Percentiles rank a stretch among this genome's conserved stretches.
These are phyloP conservation scores for Idaea biselata DNA, from an alignment of 2,888 invertebrate genomes.

Conservation along the genomic window DNA sequence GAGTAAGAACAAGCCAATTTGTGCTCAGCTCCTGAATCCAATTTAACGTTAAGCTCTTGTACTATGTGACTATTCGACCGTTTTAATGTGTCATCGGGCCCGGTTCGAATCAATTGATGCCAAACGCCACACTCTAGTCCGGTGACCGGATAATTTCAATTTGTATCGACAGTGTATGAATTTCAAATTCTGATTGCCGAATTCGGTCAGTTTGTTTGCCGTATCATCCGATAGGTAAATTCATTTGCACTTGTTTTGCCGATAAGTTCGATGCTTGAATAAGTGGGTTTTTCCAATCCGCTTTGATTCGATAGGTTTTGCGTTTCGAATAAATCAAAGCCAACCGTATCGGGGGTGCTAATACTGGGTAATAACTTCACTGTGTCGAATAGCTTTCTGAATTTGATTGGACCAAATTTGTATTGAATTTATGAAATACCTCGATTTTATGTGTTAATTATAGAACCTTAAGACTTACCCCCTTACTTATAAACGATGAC, in stretches of 20 bases:
- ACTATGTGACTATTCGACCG: constrained; percentile 19
- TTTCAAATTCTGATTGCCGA: not conserved
- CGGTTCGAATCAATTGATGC: constrained; percentile 13
- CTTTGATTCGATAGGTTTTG: not conserved
- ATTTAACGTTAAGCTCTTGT: constrained; percentile 37
- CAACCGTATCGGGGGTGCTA: not conserved
- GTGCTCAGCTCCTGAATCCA: constrained; percentile 42
- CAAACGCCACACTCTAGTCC: constrained; percentile 18
- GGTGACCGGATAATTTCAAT: constrained; percentile 21
- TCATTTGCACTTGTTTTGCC: not conserved
- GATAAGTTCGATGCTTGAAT: not conserved
- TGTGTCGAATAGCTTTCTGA: not conserved
- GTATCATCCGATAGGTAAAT: not conserved
- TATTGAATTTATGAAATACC: constrained; percentile 21
- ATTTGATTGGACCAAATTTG: not conserved
- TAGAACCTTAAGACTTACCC: not conserved
- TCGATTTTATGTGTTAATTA: constrained; percentile 13
- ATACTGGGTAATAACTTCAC: not conserved
- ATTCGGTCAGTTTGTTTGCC: not conserved
- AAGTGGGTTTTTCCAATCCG: not conserved
- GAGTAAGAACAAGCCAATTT: constrained; percentile 45
- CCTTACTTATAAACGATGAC: no score
- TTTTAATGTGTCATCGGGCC: constrained; percentile 26
- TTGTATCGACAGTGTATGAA: constrained; percentile 4
- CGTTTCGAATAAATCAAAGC: not conserved